Evolutionary conservation across 2,113 vertebrate species (phyloP).

Genomic region (Machaerirhynchus nigripectus): DNA sequence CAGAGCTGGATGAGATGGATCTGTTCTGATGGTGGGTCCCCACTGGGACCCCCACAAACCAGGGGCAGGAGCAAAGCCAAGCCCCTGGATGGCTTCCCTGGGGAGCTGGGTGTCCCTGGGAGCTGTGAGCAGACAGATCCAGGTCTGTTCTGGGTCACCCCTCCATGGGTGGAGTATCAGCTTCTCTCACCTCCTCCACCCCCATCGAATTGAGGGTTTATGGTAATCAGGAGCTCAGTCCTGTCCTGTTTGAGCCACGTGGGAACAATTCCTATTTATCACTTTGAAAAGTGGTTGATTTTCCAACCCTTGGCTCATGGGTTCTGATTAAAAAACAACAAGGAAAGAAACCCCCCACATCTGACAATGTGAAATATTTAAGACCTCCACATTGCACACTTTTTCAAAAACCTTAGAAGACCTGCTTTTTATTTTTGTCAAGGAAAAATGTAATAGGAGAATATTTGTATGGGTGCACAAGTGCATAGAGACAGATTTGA

Average conservation of each 20-base stretch:
- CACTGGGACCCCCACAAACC: accelerated
- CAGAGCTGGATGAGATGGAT: neutral
- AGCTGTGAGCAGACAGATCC: neutral
- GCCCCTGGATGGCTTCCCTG: neutral
- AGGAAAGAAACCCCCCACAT: neutral
- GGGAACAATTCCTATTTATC: conserved; percentile 48
- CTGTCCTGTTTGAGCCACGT: neutral
- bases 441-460: neutral
- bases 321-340: conserved; percentile 36
- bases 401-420: neutral
- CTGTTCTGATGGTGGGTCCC: neutral
- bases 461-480: conserved; percentile 27
- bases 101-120: neutral
- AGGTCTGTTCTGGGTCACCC: neutral
- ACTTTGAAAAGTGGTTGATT: conserved; percentile 22
- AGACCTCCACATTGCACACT: neutral
- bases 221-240: neutral
- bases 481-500: conserved; percentile 13
- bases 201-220: neutral
- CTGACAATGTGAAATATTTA: conserved; percentile 11
- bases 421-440: neutral
- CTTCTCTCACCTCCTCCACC: neutral
- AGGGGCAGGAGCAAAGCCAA: neutral
- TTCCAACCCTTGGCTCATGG: neutral
- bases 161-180: neutral